These are phyloP conservation scores for Lagodon rhomboides DNA, from an alignment of 2,797 vertebrate genomes.

Conservation along the genomic window DNA sequence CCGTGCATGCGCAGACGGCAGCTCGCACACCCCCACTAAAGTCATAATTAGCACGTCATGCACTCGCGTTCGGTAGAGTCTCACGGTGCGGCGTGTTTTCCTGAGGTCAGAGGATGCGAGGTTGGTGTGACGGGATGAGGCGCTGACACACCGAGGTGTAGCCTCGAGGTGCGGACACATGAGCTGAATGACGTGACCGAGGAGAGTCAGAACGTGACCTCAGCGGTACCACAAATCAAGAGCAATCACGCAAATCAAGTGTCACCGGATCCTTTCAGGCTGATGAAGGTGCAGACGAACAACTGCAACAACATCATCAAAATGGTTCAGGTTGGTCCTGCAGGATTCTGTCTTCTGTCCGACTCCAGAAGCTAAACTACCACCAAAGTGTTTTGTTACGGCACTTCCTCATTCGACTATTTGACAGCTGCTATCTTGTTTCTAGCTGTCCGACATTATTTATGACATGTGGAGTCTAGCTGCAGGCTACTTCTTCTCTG, in stretches of 20 bases:
- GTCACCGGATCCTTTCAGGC: background rate
- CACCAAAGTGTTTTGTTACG: background rate
- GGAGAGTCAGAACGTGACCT: background rate
- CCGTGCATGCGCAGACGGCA: slow-evolving; percentile 50
- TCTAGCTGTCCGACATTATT: background rate
- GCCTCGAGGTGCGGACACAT: slow-evolving; percentile 16
- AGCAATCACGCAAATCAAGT: background rate
- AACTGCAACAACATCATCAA: background rate
- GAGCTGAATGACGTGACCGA: background rate
- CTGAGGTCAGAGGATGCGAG: slow-evolving; percentile 39
- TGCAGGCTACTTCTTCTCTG: slow-evolving; percentile 1
- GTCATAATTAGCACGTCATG: slow-evolving; percentile 74
- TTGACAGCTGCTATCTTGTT: background rate
- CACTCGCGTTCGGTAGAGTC: slow-evolving; percentile 23
- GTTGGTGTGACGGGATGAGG: slow-evolving; percentile 37
- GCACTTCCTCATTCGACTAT: background rate
- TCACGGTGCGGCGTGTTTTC: slow-evolving; percentile 7
- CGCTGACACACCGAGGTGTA: slow-evolving; percentile 38
- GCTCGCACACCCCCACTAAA: slow-evolving; percentile 28
- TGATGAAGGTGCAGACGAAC: background rate
- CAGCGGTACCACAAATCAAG: background rate
- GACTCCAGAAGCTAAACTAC: background rate
- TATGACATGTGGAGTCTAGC: background rate
- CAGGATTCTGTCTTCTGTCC: background rate
- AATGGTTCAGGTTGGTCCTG: background rate